Conservation (phyloP, 1,140 invertebrate genomes). For the Drosophila aff. region DNA sequence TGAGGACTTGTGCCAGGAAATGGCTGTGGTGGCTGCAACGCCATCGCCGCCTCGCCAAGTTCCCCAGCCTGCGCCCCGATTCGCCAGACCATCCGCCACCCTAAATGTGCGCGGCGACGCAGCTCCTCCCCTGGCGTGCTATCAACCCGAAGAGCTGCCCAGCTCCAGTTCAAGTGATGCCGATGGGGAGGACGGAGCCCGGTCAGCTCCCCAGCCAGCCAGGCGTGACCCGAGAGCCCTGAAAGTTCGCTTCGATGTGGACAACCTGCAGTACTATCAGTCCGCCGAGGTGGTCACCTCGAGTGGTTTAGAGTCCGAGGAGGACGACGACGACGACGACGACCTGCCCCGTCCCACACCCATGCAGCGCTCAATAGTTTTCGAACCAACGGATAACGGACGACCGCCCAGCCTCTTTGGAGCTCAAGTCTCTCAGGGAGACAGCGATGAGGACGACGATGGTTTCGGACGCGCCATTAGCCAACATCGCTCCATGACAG, state of each 20-base stretch:
- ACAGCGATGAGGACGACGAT: conserved; percentile 56
- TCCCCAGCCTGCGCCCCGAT: conserved; percentile 63
- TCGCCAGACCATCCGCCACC: conserved; percentile 41
- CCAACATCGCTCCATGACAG: conserved; percentile 71
- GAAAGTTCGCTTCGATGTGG: conserved; percentile 76
- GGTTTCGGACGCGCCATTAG: conserved; percentile 61
- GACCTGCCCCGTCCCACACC: conserved; percentile 29
- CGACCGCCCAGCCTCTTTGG: conserved; percentile 66
- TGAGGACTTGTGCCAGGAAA: conserved; percentile 61
- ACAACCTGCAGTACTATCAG: conserved; percentile 74
- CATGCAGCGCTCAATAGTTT: conserved; percentile 49
- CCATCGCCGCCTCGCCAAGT: conserved; percentile 17
- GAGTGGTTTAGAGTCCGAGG: conserved; percentile 62
- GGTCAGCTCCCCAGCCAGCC: conserved; percentile 46
- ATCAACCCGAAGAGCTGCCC: conserved; percentile 61
- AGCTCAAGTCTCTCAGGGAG: conserved; percentile 50
- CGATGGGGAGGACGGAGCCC: conserved; percentile 30
- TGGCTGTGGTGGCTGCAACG: conserved; percentile 30
- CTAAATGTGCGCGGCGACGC: conserved; percentile 58
- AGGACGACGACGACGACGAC: conserved; percentile 27
- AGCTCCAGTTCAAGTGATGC: conserved; percentile 63
- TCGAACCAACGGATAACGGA: conserved; percentile 12
- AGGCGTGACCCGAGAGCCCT: conserved; percentile 45
- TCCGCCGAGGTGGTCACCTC: conserved; percentile 69
- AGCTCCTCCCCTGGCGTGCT: conserved; percentile 56